Conservation (phyloP, 2,797 vertebrate species). For the Clarias pachynema region DNA sequence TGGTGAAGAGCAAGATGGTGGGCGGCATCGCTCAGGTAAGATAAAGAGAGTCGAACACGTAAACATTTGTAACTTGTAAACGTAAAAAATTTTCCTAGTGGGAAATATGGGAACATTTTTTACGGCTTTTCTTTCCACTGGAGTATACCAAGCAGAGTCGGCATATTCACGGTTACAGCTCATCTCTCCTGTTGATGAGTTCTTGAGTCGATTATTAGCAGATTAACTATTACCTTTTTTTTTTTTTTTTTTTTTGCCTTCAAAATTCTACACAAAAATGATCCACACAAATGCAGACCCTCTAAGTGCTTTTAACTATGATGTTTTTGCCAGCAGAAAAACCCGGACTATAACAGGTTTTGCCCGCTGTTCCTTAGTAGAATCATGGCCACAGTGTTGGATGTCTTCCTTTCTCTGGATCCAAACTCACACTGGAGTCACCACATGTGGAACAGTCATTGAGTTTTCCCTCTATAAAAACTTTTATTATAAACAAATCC, state of each 20-base stretch:
- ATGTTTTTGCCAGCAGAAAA: background rate
- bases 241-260: background rate
- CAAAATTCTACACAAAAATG: background rate
- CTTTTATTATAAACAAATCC: background rate
- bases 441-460: background rate
- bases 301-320: background rate
- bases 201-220: background rate
- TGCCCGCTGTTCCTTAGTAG: background rate
- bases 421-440: background rate
- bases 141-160: background rate
- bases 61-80: background rate
- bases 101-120: background rate
- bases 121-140: too few relatives aligned
- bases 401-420: background rate
- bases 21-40: constrained; percentile 98
- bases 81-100: background rate
- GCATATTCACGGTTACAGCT: background rate
- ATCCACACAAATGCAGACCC: background rate
- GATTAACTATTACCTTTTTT: background rate
- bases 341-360: background rate
- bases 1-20: constrained; percentile 97
- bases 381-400: background rate
- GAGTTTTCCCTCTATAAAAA: background rate
- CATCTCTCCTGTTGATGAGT: background rate
- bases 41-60: background rate